phyloP scores from a whole-genome alignment of 2,797 vertebrate genomes.

The Lindbergichthys nudifrons region DNA sequence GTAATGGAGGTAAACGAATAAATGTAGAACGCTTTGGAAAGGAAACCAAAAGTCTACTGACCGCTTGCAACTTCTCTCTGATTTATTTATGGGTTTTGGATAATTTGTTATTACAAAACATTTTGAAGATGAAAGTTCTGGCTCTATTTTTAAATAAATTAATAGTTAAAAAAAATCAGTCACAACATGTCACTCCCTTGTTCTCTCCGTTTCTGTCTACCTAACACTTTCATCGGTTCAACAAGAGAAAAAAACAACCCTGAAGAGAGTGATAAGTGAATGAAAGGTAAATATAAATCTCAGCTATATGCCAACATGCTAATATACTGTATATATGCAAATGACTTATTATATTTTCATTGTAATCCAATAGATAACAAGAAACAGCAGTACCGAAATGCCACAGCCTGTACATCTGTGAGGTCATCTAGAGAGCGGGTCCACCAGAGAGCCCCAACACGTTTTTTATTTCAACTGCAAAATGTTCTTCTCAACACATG shows the following conservation, averaged over 20 bases:
- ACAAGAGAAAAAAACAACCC: neutral
- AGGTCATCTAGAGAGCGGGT: neutral
- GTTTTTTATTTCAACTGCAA: neutral
- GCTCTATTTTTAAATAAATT: no score
- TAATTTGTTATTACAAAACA: no score
- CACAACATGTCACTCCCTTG: neutral
- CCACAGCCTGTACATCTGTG: neutral
- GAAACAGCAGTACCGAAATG: neutral
- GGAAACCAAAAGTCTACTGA: no score
- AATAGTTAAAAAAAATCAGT: neutral
- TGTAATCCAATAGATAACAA: neutral
- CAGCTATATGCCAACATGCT: neutral
- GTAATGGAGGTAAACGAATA: neutral
- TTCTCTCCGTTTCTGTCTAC: neutral
- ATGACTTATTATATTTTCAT: no score
- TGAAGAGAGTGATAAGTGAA: neutral
- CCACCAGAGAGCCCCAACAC: neutral
- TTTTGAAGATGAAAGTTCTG: no score
- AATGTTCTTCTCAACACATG: neutral
- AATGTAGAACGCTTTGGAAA: neutral
- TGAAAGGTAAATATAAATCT: constrained; percentile 7
- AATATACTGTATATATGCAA: neutral
- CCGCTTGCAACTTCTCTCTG: neutral
- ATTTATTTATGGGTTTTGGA: neutral
- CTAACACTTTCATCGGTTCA: neutral